phyloP scores from a whole-genome alignment of 2,888 invertebrate genomes.

The Macrosiphum euphorbiae region DNA sequence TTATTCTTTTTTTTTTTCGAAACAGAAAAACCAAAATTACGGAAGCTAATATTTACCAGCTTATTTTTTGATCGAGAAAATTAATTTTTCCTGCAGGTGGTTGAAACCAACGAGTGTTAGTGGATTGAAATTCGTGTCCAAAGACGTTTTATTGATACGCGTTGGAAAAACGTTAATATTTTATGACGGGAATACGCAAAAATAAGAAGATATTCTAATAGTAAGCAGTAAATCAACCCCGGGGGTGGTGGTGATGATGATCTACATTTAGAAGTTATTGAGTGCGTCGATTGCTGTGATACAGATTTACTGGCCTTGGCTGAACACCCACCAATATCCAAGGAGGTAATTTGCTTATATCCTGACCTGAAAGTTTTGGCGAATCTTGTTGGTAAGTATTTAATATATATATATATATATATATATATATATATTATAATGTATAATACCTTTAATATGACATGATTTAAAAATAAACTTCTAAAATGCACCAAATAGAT shows the following conservation, averaged over 20 bases:
- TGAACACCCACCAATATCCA: constrained; percentile 27
- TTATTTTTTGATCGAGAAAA: not conserved
- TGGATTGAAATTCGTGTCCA: constrained; percentile 32
- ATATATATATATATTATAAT: not conserved
- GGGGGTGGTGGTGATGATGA: not conserved
- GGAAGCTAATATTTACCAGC: not conserved
- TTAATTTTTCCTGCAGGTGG: constrained; percentile 31
- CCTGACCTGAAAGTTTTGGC: constrained; percentile 25
- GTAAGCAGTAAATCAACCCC: not conserved
- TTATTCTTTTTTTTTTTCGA: too few species aligned
- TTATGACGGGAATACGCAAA: constrained; percentile 21
- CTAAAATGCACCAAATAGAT: too few species aligned
- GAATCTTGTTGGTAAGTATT: constrained; percentile 1
- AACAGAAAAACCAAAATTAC: not conserved
- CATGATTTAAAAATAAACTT: not conserved
- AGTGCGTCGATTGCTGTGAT: not conserved
- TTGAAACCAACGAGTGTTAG: constrained; percentile 9
- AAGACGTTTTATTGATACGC: constrained; percentile 30
- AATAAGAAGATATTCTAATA: constrained; percentile 15
- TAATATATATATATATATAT: not conserved
- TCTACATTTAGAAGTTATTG: constrained; percentile 23
- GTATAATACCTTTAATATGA: too few species aligned
- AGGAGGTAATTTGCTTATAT: constrained; percentile 40
- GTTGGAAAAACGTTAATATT: too few species aligned
- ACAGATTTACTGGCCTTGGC: constrained; percentile 40